Base-by-base conservation (phyloP, 2,888 invertebrate species). In the Coenonympha glycerion region DNA sequence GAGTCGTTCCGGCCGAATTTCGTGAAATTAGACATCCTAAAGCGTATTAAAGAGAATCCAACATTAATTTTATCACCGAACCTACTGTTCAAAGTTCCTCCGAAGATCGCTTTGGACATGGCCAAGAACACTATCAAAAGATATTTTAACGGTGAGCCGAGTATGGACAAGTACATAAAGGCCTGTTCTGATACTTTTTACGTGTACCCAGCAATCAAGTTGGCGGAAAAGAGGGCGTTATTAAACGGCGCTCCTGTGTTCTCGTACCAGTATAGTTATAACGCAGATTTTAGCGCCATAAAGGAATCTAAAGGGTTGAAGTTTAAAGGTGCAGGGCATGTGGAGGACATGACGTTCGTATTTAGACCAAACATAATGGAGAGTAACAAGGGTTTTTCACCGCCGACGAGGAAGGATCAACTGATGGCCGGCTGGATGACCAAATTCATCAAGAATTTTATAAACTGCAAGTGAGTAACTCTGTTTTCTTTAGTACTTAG, bases 281-380 rank as follows among this genome's bases (percentile, higher is more conserved):
- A 87, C 21, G 81, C 88, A 0, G 74, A 81, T 5, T 62, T 79
- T 50, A 89, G 88, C 22, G 69, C 86, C 1, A 74, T 89, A 41
- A 87, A 88, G 61, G 69, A 83, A 28, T 65, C 64, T 0, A 61
- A 58, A 5, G 73, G 74, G 50, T 56, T 83, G 15, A 66, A 75
- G 1, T 76, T 84, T 31, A 69, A 73, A 0, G 90, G 90, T 6
- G 89, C 88, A 3, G 89, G 85, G n/a, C 91, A 91, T 54, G 80
- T 88, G 1, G 90, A 91, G 61, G 91, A 91, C 64, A 61, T 90
- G 64, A 88, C 88, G 1, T 90, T 89, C 55, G 61, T 90, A 6
- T 89, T 91, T 56, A 69, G 67, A 42, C 65, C 68, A 1, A 80
- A 79, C 58, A 71, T 76, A 1, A 58, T 73, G 46, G 50, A 71